Percentiles rank a stretch among this genome's conserved stretches.
Evolutionary conservation across 30 jellyfish, hydroid and myxozoan species (phyloP).

Genomic region (Pseudorhiza aurosa): DNA sequence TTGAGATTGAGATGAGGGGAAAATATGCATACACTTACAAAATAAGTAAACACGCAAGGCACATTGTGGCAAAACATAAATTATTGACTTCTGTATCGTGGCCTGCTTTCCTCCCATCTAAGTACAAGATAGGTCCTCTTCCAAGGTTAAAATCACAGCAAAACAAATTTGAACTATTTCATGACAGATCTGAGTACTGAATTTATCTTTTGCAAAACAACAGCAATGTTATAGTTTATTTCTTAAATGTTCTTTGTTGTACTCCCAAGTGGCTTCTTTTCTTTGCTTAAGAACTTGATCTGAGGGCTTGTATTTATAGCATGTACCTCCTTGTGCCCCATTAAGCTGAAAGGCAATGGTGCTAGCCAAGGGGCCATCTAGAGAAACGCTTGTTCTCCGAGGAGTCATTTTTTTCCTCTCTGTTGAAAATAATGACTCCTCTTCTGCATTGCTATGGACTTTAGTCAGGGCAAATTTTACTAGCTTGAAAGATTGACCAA

Average conservation of each 20-base stretch:
- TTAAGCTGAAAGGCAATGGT: conserved; percentile 54
- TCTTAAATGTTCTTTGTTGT: conserved; percentile 47
- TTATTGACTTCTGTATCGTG: conserved; percentile 54
- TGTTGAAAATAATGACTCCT: conserved; percentile 51
- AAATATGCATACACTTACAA: conserved; percentile 62
- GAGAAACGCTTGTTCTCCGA: conserved; percentile 15
- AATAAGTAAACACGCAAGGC: conserved; percentile 26
- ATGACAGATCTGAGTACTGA: background rate
- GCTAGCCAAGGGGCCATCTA: conserved; percentile 56
- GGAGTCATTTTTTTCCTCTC: conserved; percentile 36
- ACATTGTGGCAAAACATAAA: conserved; percentile 35
- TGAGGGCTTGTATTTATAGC: conserved; percentile 48
- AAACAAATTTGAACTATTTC: conserved; percentile 42
- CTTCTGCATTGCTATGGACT: conserved; percentile 38
- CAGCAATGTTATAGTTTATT: conserved; percentile 16
- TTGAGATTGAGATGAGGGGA: conserved; percentile 58
- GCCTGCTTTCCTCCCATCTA: conserved; percentile 54
- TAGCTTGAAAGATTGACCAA: conserved; percentile 40
- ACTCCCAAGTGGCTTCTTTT: conserved; percentile 54
- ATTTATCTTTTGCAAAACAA: conserved; percentile 17
- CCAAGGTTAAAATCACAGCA: conserved; percentile 38
- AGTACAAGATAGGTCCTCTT: conserved; percentile 26
- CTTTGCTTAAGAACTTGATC: conserved; percentile 64
- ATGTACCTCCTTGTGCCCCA: conserved; percentile 62
- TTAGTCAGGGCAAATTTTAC: conserved; percentile 23